Percentiles rank a stretch among this genome's conserved stretches.
These are phyloP conservation scores for Rhyacophila evoluta DNA, from an alignment of 2,888 invertebrate species.

Conservation along the genomic window DNA sequence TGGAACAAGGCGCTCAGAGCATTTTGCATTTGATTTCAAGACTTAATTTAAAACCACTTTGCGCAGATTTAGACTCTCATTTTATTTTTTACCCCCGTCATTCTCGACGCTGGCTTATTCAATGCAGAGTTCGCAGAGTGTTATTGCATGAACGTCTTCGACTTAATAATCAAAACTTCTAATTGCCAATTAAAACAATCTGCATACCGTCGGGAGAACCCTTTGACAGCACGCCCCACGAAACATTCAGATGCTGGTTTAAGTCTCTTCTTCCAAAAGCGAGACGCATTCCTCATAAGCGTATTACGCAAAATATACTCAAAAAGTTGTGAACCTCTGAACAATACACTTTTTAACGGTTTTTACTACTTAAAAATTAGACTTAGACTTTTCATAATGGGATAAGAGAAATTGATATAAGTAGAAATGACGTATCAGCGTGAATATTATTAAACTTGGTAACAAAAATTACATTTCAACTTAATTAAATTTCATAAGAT, in stretches of 20 bases:
- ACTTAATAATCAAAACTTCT: slow-evolving; percentile 49
- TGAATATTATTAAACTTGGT: too few relatives aligned
- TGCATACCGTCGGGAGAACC: slow-evolving; percentile 37
- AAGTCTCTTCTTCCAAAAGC: slow-evolving; percentile 3
- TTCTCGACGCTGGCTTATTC: slow-evolving; percentile 13
- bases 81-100: slow-evolving; percentile 18
- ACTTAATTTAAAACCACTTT: slow-evolving; percentile 22
- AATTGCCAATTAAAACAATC: slow-evolving; percentile 52
- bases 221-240: slow-evolving; percentile 39
- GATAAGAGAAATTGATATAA: too few relatives aligned
- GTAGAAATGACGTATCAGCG: too few relatives aligned
- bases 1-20: neutral
- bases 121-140: slow-evolving; percentile 26
- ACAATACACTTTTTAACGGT: too few relatives aligned
- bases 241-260: slow-evolving; percentile 8
- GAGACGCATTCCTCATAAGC: slow-evolving; percentile 3
- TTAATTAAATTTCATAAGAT: too few relatives aligned
- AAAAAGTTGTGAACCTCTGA: neutral
- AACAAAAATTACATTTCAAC: too few relatives aligned
- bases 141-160: slow-evolving; percentile 44
- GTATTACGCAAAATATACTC: neutral
- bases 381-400: too few relatives aligned
- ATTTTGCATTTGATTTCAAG: slow-evolving; percentile 9
- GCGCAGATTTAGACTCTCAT: neutral
- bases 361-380: too few relatives aligned